Conservation (phyloP, 1,140 invertebrate genomes). For the Melipona quadrifasciata region DNA sequence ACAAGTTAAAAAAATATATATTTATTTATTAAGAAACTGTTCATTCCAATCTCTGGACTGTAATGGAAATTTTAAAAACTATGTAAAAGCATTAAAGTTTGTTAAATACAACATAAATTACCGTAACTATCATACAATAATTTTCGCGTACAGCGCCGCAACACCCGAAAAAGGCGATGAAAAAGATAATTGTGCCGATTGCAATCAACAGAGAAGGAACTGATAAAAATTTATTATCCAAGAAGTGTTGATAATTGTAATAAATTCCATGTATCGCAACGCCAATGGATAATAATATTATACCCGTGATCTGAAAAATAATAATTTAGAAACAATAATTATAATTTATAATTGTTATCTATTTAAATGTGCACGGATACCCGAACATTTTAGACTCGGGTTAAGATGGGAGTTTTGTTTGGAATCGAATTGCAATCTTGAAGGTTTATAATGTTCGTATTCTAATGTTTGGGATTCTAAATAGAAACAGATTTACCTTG, state of each 20-base stretch:
- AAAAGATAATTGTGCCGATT: slow-evolving; percentile 89
- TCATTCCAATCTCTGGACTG: neutral
- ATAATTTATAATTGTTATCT: too few relatives aligned
- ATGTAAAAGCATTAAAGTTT: neutral
- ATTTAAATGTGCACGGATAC: too few relatives aligned
- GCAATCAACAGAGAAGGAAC: slow-evolving; percentile 90
- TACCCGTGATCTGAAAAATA: slow-evolving; percentile 85
- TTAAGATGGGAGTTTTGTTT: too few relatives aligned
- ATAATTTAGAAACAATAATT: slow-evolving; percentile 4
- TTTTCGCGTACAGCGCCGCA: slow-evolving; percentile 92
- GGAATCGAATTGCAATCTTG: too few relatives aligned
- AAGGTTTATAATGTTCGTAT: too few relatives aligned
- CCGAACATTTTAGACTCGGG: too few relatives aligned
- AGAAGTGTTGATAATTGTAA: slow-evolving; percentile 85
- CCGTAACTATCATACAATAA: slow-evolving; percentile 90
- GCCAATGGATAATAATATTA: slow-evolving; percentile 87
- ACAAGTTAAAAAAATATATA: neutral
- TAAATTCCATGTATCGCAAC: slow-evolving; percentile 85
- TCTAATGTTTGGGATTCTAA: too few relatives aligned
- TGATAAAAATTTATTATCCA: slow-evolving; percentile 83
- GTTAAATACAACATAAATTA: slow-evolving; percentile 70
- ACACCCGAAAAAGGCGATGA: slow-evolving; percentile 93
- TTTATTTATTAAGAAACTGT: neutral
- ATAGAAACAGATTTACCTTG: too few relatives aligned
- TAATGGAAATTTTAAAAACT: neutral